Percentiles rank a stretch among this genome's conserved stretches.
Conservation (phyloP, 1,140 invertebrate genomes). For the Campodea augens region DNA sequence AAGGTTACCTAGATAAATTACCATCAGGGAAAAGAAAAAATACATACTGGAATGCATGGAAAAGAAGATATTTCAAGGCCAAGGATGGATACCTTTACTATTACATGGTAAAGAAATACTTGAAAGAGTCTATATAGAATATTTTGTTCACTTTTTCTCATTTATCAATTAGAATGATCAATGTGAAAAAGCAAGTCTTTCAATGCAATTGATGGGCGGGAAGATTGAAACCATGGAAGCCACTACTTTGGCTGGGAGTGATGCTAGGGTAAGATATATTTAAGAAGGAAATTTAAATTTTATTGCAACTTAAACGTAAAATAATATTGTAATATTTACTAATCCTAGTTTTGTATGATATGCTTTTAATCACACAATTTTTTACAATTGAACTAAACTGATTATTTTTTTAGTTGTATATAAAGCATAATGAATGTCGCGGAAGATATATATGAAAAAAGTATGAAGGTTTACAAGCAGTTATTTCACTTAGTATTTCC, state of each 20-base stretch:
- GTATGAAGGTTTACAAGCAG: too few relatives aligned
- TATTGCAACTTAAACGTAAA: too few relatives aligned
- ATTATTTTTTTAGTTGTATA: too few relatives aligned
- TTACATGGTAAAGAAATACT: constrained; percentile 25
- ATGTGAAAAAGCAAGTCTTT: constrained; percentile 26
- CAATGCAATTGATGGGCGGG: constrained; percentile 31
- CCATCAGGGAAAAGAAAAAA: constrained; percentile 32
- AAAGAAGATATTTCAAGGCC: constrained; percentile 30
- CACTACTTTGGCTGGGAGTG: constrained; percentile 25
- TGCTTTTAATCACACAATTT: too few relatives aligned
- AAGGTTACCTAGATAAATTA: constrained; percentile 31
- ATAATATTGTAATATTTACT: too few relatives aligned
- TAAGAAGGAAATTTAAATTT: too few relatives aligned
- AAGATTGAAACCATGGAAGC: constrained; percentile 21
- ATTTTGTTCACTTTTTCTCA: constrained; percentile 2
- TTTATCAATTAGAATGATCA: constrained; percentile 23
- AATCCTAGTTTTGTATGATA: too few relatives aligned
- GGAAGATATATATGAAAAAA: too few relatives aligned
- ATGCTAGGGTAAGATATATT: too few relatives aligned
- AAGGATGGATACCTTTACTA: constrained; percentile 30
- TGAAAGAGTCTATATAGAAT: neutral
- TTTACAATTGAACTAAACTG: too few relatives aligned
- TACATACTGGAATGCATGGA: constrained; percentile 38
- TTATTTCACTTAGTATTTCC: too few relatives aligned
- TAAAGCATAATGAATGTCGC: too few relatives aligned